Conservation (phyloP, 2,888 invertebrate genomes). For the Sipha maydis region DNA sequence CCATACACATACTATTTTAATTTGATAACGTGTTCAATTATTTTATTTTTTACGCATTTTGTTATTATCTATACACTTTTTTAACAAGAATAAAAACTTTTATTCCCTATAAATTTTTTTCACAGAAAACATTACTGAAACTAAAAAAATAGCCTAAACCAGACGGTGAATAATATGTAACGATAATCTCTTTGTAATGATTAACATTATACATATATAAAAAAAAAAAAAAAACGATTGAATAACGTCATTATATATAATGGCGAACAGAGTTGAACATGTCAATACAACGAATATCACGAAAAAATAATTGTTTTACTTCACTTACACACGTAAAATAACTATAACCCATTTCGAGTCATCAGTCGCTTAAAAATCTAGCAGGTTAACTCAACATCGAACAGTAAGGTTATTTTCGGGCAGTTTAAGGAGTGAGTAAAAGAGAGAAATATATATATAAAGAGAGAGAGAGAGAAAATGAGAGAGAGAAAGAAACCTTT, state of each 20-base stretch:
- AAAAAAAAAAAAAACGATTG: not conserved
- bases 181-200: not conserved
- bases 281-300: too few relatives aligned
- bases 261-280: too few relatives aligned
- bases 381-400: not conserved
- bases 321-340: not conserved
- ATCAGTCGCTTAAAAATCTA: not conserved
- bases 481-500: not conserved
- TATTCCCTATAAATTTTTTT: not conserved
- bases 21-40: not conserved
- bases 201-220: too few relatives aligned
- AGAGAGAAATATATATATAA: not conserved
- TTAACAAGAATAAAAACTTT: not conserved
- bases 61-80: not conserved
- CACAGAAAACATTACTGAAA: not conserved
- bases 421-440: not conserved
- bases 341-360: not conserved
- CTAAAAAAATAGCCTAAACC: not conserved
- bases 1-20: not conserved
- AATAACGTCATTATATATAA: not conserved
- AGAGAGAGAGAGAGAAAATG: not conserved
- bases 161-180: not conserved
- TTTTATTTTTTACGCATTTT: slow-evolving; percentile 7
- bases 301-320: too few relatives aligned
- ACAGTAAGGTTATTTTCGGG: not conserved